Evolutionary conservation across 2,113 vertebrate species (phyloP).

Genomic region (Pavo muticus): DNA sequence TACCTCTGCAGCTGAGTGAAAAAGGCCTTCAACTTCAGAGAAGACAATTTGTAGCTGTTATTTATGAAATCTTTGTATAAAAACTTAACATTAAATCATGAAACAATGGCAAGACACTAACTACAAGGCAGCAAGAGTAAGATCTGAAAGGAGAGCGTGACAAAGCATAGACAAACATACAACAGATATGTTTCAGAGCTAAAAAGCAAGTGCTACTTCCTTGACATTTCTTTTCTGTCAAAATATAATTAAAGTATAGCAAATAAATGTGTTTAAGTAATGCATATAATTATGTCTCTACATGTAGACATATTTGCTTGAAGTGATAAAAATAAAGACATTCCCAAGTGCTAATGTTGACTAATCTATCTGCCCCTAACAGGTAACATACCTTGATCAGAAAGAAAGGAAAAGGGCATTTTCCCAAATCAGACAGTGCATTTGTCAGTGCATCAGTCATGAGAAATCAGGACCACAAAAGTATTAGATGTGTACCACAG

Average conservation of each 20-base stretch:
- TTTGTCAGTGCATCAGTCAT: not conserved
- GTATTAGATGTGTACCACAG: not conserved
- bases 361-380: slow-evolving; percentile 35
- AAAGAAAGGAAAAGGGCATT: slow-evolving; percentile 22
- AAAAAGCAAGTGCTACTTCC: slow-evolving; percentile 52
- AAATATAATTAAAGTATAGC: slow-evolving; percentile 60
- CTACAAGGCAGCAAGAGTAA: not conserved
- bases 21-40: not conserved
- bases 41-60: not conserved
- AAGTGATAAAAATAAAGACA: slow-evolving; percentile 43
- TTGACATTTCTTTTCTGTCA: slow-evolving; percentile 64
- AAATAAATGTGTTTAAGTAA: slow-evolving; percentile 52
- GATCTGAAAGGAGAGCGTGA: slow-evolving; percentile 1
- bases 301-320: slow-evolving; percentile 52
- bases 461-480: not conserved
- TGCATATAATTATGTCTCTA: slow-evolving; percentile 51
- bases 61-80: not conserved
- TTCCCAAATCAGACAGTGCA: not conserved
- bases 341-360: slow-evolving; percentile 17
- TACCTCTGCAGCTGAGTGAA: not conserved
- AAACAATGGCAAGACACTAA: not conserved
- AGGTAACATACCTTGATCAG: not conserved
- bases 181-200: slow-evolving; percentile 50
- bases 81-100: not conserved
- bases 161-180: slow-evolving; percentile 33